phyloP scores from a whole-genome alignment of 2,888 invertebrate genomes.

The Atrina japonica region DNA sequence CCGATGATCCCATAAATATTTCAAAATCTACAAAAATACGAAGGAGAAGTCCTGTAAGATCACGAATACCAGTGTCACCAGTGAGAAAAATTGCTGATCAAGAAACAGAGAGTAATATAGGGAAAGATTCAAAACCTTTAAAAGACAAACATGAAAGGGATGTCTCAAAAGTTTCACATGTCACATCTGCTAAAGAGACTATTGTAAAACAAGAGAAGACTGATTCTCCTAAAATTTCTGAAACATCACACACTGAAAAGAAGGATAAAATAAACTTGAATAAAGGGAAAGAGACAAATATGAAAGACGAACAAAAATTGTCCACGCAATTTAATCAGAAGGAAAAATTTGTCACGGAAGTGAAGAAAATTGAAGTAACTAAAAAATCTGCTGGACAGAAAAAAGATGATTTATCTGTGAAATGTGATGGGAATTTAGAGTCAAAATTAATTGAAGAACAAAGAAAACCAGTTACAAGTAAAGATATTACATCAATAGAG shows the following conservation, averaged over 20 bases:
- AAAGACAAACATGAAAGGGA: background rate
- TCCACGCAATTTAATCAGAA: too few species aligned
- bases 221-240: too few species aligned
- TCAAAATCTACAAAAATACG: constrained; percentile 11
- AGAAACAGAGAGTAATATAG: background rate
- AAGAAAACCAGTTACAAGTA: too few species aligned
- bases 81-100: background rate
- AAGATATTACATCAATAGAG: too few species aligned
- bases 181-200: background rate
- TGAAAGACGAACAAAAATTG: too few species aligned
- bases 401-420: too few species aligned
- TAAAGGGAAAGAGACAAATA: too few species aligned
- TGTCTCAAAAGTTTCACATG: background rate
- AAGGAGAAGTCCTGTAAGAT: constrained; percentile 13
- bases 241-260: too few species aligned
- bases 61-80: constrained; percentile 5
- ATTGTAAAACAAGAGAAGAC: too few species aligned
- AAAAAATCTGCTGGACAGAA: background rate
- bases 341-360: background rate
- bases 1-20: background rate
- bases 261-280: too few species aligned
- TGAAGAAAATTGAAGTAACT: background rate
- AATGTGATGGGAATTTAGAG: too few species aligned
- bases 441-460: too few species aligned
- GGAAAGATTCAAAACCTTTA: background rate